Conservation (phyloP, 37 sponge, comb jelly and placozoan species). For the Oscarella lobularis region DNA sequence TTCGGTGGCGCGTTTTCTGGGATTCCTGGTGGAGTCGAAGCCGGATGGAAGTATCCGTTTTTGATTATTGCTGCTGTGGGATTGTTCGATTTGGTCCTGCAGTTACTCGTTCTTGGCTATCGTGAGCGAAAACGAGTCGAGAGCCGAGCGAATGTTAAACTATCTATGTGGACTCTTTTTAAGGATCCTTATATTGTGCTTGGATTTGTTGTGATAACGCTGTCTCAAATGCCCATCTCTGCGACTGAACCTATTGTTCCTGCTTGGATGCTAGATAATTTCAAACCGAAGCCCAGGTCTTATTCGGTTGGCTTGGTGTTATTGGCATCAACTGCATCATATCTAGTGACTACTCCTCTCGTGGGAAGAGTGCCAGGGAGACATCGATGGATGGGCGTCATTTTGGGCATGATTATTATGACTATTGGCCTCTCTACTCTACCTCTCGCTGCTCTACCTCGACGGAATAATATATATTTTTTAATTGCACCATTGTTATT, state of each 20-base stretch:
- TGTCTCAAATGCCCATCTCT: not conserved
- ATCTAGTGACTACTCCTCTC: not conserved
- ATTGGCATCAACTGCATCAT: not conserved
- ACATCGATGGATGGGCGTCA: not conserved
- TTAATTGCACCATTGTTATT: not conserved
- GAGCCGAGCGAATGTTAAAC: too few relatives aligned
- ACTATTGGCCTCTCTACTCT: not conserved
- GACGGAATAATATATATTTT: not conserved
- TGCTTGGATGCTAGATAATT: not conserved
- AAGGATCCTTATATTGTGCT: not conserved
- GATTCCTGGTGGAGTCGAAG: not conserved
- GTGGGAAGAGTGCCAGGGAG: not conserved
- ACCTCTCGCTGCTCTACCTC: not conserved
- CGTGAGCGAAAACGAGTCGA: not conserved
- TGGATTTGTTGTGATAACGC: not conserved
- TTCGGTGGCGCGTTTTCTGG: slow-evolving; percentile 1
- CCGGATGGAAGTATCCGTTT: not conserved
- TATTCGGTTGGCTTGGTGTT: not conserved
- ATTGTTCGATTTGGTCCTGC: not conserved
- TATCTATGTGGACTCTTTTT: not conserved
- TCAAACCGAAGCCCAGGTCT: not conserved
- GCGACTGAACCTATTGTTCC: not conserved
- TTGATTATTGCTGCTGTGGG: not conserved
- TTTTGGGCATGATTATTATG: not conserved
- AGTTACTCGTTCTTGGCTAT: not conserved